Evolutionary conservation across 2,888 invertebrate genomes (phyloP).

Genomic region (Acanthosepion lycidas): DNA sequence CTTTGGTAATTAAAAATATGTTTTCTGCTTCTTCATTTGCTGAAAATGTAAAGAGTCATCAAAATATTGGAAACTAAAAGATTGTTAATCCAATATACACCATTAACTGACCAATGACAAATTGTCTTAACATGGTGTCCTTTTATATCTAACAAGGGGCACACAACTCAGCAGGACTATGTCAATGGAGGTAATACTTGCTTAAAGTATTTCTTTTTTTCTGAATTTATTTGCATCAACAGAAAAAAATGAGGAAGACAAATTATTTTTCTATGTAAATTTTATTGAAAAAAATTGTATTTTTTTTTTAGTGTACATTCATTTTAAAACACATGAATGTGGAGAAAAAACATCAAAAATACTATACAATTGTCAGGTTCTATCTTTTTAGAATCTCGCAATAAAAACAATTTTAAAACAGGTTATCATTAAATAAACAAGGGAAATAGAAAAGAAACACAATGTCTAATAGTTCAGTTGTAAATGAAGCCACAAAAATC

Average conservation of each 20-base stretch:
- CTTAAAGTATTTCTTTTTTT: neutral
- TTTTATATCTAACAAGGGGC: no score
- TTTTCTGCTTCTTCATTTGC: no score
- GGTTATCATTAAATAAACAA: neutral
- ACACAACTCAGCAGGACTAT: no score
- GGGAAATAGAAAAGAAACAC: neutral
- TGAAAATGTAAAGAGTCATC: no score
- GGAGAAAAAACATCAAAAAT: neutral
- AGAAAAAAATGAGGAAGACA: neutral
- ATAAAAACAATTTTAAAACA: neutral
- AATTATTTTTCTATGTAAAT: neutral
- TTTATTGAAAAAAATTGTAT: neutral
- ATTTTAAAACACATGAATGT: slow-evolving; percentile 33
- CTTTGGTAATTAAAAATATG: no score
- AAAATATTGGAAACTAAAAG: no score
- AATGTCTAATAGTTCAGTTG: neutral
- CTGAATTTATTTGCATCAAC: neutral
- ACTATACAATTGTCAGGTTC: neutral
- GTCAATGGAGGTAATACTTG: no score
- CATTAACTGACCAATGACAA: no score
- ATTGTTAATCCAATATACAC: no score
- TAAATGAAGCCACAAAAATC: neutral
- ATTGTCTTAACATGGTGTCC: no score
- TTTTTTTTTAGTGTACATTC: neutral
- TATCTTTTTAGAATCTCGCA: neutral